Percentiles rank a stretch among this genome's conserved stretches.
Evolutionary conservation across 2,113 vertebrate species (phyloP).

Genomic region (Tachysurus fulvidraco): DNA sequence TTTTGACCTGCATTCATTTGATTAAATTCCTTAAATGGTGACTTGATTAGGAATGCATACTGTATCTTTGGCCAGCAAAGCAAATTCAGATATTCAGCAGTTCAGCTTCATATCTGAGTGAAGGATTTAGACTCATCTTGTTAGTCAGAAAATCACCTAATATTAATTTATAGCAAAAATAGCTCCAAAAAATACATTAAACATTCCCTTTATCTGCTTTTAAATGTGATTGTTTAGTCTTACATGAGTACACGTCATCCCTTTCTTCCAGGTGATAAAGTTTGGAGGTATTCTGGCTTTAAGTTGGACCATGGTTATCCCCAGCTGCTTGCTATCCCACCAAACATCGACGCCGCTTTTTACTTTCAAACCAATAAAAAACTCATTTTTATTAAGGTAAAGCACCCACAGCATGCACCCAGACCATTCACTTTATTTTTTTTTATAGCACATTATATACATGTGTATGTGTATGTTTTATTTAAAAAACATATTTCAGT

Average conservation of each 20-base stretch:
- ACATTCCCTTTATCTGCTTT: background rate
- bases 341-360: background rate
- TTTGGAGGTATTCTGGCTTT: slow-evolving; percentile 12
- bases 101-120: background rate
- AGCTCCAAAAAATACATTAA: background rate
- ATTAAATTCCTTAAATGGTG: background rate
- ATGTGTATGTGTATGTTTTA: background rate
- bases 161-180: background rate
- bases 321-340: slow-evolving; percentile 3
- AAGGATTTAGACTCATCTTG: background rate
- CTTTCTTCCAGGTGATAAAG: slow-evolving; percentile 6
- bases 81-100: background rate
- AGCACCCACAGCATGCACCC: background rate
- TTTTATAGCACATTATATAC: background rate
- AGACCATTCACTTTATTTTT: background rate
- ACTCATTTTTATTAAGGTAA: slow-evolving; percentile 5
- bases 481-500: too few species aligned
- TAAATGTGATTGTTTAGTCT: background rate
- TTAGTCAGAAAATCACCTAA: background rate
- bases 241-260: background rate
- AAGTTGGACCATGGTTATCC: slow-evolving; percentile 19
- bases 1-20: background rate
- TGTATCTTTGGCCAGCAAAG: background rate
- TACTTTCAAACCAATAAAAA: background rate
- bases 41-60: slow-evolving; percentile 13